Conservation (phyloP, 2,888 invertebrate species). For the Zhuqinia jingwanae region DNA sequence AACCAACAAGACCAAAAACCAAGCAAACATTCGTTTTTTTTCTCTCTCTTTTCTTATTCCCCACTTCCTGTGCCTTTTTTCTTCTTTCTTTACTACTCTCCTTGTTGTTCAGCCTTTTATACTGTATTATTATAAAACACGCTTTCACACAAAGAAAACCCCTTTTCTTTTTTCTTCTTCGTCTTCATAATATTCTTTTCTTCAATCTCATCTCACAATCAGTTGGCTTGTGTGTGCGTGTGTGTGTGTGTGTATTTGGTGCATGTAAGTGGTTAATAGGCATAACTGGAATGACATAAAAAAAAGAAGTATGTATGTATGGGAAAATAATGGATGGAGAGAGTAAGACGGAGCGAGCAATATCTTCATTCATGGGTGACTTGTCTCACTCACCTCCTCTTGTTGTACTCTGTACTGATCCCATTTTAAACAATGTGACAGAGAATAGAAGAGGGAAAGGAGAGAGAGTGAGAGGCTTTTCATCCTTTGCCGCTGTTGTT, state of each 20-base stretch:
- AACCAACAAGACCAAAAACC: not conserved
- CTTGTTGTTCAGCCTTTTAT: conserved; percentile 4
- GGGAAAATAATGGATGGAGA: conserved; percentile 32
- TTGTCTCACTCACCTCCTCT: conserved; percentile 51
- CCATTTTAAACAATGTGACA: conserved; percentile 61
- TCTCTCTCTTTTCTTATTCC: not conserved
- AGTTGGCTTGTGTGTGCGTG: not conserved
- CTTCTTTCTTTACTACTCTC: not conserved
- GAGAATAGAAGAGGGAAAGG: not conserved
- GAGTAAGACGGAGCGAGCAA: conserved; percentile 20
- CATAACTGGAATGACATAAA: conserved; percentile 26
- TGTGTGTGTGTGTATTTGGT: not conserved
- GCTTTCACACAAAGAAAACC: conserved; percentile 32
- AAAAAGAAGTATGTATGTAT: conserved; percentile 21
- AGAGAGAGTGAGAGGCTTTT: conserved; percentile 29
- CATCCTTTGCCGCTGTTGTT: conserved; percentile 34
- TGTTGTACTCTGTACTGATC: conserved; percentile 19
- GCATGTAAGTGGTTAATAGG: conserved; percentile 40
- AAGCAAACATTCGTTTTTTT: conserved; percentile 41
- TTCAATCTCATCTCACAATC: conserved; percentile 6
- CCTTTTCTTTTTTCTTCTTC: no score
- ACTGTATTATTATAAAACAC: conserved; percentile 42
- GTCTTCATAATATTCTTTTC: conserved; percentile 16
- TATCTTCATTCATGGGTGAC: conserved; percentile 56
- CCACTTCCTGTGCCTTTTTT: conserved; percentile 20